Percentiles rank a stretch among this genome's conserved stretches.
Evolutionary conservation across 2,113 vertebrate species (phyloP).

Genomic region (Beaufortia kweichowensis): DNA sequence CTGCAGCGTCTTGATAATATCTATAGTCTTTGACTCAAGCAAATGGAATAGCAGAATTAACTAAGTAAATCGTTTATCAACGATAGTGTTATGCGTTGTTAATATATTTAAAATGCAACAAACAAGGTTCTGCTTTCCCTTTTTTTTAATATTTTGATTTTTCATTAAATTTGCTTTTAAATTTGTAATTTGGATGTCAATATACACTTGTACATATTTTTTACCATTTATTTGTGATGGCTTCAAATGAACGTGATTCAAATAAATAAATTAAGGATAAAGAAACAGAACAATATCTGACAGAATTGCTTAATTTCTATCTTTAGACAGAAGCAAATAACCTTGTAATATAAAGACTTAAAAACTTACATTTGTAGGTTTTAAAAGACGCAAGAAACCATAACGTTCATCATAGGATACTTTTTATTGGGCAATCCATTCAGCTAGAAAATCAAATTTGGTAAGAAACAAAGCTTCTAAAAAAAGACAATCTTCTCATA

Average conservation of each 20-base stretch:
- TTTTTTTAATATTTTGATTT: too few species aligned
- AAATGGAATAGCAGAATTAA: too few species aligned
- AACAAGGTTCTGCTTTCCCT: too few species aligned
- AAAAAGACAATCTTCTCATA: constrained; percentile 16
- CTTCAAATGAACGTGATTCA: too few species aligned
- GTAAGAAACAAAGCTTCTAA: not conserved
- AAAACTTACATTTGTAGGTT: not conserved
- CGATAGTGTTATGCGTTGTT: too few species aligned
- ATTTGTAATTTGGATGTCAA: too few species aligned
- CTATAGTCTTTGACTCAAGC: too few species aligned
- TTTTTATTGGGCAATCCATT: constrained; percentile 43
- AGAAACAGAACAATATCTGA: too few species aligned
- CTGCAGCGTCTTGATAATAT: not conserved
- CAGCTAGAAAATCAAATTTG: constrained; percentile 20
- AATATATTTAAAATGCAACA: too few species aligned
- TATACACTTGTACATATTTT: not conserved
- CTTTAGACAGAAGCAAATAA: not conserved
- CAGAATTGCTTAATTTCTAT: not conserved
- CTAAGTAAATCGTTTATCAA: too few species aligned
- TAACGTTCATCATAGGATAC: not conserved
- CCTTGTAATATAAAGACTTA: not conserved
- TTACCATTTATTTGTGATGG: not conserved
- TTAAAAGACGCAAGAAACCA: not conserved
- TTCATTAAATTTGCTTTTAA: too few species aligned
- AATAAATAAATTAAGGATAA: too few species aligned